phyloP scores from a whole-genome alignment of 2,888 invertebrate species.

The Atethmia centrago region DNA sequence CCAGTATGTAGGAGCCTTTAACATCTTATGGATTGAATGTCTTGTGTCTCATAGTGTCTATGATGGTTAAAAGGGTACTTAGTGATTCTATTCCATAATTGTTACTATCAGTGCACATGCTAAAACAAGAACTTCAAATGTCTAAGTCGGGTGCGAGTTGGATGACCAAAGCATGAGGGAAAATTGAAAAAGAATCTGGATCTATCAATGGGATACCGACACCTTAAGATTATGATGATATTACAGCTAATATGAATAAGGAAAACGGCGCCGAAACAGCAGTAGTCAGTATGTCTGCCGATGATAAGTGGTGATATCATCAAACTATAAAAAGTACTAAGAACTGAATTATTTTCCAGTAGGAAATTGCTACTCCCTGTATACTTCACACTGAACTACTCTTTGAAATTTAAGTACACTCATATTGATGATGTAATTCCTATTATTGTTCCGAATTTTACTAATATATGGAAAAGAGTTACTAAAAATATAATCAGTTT shows the following conservation, averaged over 20 bases:
- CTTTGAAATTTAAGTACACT: constrained; percentile 14
- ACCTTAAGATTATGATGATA: background rate
- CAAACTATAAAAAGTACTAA: constrained; percentile 52
- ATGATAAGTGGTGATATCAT: constrained; percentile 31
- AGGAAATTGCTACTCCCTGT: constrained; percentile 24
- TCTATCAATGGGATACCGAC: background rate
- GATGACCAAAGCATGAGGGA: rapidly evolving
- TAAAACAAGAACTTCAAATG: background rate
- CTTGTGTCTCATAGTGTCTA: background rate
- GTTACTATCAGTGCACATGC: no score
- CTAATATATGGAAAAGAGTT: constrained; percentile 30
- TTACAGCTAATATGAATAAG: constrained; percentile 21
- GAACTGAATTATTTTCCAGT: constrained; percentile 59
- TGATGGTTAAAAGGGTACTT: background rate
- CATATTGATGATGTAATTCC: constrained; percentile 35
- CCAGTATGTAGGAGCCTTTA: background rate
- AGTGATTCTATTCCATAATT: no score
- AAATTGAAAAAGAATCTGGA: background rate
- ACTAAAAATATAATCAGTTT: constrained; percentile 40
- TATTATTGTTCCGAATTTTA: constrained; percentile 27
- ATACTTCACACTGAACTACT: background rate
- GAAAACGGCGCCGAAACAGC: constrained; percentile 31
- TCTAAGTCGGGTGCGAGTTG: background rate
- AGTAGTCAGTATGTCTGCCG: constrained; percentile 68
- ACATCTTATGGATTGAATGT: background rate